Conservation (phyloP, 2,888 invertebrate genomes). For the Cataglyphis altisquamis region DNA sequence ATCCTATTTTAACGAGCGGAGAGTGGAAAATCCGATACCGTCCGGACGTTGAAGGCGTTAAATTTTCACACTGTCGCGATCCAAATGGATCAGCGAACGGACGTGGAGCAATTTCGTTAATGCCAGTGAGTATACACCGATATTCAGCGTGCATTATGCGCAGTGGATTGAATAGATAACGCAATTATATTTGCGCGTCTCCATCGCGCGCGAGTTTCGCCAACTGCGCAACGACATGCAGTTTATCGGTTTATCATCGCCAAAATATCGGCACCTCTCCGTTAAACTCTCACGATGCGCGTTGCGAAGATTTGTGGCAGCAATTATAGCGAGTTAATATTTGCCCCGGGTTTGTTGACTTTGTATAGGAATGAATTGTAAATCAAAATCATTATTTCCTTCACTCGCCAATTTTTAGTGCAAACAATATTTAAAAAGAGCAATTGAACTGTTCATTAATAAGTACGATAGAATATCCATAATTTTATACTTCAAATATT, state of each 20-base stretch:
- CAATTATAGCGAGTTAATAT: conserved; percentile 22
- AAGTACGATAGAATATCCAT: not conserved
- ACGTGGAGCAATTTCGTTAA: conserved; percentile 75
- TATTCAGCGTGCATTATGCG: conserved; percentile 74
- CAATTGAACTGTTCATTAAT: not conserved
- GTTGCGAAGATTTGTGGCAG: not conserved
- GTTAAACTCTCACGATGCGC: conserved; percentile 37
- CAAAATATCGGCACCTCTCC: conserved; percentile 51
- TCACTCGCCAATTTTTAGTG: not conserved
- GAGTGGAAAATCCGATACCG: conserved; percentile 36
- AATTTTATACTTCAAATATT: not conserved
- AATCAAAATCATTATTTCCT: conserved; percentile 10
- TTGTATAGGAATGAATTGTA: not conserved
- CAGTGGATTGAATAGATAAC: conserved; percentile 66
- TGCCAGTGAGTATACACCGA: conserved; percentile 65
- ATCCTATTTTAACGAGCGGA: conserved; percentile 49
- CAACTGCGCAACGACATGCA: conserved; percentile 26
- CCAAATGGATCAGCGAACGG: conserved; percentile 68
- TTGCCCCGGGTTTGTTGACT: conserved; percentile 2
- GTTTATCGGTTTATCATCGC: conserved; percentile 64
- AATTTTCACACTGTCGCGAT: conserved; percentile 70
- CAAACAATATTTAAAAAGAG: not conserved
- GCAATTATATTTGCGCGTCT: conserved; percentile 78
- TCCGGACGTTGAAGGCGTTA: conserved; percentile 39
- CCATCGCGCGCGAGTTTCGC: conserved; percentile 61